These are phyloP conservation scores for Lepus europaeus DNA, from an alignment of 2,113 vertebrate species.

Conservation along the genomic window DNA sequence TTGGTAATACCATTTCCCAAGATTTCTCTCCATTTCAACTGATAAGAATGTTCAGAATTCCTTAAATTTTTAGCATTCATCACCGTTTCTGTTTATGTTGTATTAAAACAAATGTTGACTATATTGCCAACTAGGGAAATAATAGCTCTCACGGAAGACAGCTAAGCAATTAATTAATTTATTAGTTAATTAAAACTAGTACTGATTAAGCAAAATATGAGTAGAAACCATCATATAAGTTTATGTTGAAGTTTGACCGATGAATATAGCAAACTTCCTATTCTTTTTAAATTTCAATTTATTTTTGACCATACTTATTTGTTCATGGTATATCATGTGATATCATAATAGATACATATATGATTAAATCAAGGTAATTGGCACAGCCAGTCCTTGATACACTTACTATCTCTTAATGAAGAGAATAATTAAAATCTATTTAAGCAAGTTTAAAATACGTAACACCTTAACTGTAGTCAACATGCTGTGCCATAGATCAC, in stretches of 20 bases:
- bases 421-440: background rate
- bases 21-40: background rate
- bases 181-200: background rate
- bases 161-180: background rate
- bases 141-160: background rate
- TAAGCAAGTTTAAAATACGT: background rate
- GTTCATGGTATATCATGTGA: background rate
- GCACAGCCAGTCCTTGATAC: background rate
- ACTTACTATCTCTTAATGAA: background rate
- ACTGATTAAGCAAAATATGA: background rate
- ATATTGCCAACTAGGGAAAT: background rate
- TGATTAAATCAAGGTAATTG: background rate
- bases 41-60: background rate
- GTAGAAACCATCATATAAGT: background rate
- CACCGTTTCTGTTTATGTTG: background rate
- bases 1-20: background rate
- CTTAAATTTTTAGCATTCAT: background rate
- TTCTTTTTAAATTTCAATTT: background rate
- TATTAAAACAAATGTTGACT: constrained; percentile 5
- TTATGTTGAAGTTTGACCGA: background rate
- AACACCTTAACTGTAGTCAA: background rate
- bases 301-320: background rate
- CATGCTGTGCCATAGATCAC: background rate
- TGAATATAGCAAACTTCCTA: background rate
- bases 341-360: background rate